phyloP scores from a whole-genome alignment of 2,113 vertebrate species.

The Gallinago media region DNA sequence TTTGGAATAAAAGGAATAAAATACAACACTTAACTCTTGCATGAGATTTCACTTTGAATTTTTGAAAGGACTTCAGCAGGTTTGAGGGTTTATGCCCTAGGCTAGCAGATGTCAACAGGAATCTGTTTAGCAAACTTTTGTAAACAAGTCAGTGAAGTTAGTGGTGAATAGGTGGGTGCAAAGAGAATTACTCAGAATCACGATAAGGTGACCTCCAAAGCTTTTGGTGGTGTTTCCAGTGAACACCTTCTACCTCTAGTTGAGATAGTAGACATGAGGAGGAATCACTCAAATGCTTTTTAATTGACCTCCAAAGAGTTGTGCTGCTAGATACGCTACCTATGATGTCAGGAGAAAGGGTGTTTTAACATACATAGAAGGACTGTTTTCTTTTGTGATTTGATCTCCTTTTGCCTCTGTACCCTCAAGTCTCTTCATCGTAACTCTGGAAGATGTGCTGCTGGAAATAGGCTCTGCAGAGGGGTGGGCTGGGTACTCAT shows the following conservation, averaged over 20 bases:
- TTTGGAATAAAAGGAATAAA: not conserved
- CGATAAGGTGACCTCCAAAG: not conserved
- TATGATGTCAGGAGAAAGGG: not conserved
- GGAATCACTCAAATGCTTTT: not conserved
- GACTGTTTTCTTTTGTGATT: not conserved
- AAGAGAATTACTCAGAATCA: not conserved
- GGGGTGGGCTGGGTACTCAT: not conserved
- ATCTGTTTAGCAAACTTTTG: not conserved
- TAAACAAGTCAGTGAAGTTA: not conserved
- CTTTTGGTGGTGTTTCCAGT: not conserved
- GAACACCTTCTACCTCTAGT: not conserved
- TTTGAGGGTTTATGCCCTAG: not conserved
- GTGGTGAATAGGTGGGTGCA: not conserved
- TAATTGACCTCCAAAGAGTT: not conserved
- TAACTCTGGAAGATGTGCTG: not conserved
- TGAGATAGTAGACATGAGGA: not conserved
- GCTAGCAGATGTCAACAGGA: not conserved
- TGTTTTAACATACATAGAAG: not conserved
- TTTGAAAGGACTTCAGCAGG: not conserved
- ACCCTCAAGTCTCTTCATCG: not conserved
- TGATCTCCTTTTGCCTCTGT: not conserved
- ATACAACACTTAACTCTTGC: not conserved
- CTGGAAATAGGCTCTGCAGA: not conserved
- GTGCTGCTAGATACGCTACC: not conserved
- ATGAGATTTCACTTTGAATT: not conserved